These are phyloP conservation scores for Vultur gryphus DNA, from an alignment of 2,797 vertebrate genomes.

Conservation along the genomic window DNA sequence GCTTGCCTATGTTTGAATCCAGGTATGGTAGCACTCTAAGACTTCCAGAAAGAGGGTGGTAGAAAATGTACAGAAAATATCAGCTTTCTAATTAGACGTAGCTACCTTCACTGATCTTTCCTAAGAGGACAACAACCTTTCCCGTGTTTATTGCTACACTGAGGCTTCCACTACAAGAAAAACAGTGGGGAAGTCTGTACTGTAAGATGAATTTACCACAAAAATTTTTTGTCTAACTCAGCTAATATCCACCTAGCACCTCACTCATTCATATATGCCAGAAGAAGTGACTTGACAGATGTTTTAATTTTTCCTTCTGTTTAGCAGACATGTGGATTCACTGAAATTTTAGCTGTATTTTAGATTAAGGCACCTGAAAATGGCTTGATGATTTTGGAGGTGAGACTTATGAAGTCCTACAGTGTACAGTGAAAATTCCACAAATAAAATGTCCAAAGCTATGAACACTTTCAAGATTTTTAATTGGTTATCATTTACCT, in stretches of 20 bases:
- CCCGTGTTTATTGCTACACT: background rate
- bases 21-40: background rate
- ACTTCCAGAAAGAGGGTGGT: background rate
- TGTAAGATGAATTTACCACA: background rate
- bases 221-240: background rate
- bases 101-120: background rate
- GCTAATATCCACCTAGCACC: background rate
- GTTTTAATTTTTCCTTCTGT: background rate
- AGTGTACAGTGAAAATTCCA: background rate
- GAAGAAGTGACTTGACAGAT: background rate
- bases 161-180: background rate
- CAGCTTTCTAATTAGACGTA: background rate
- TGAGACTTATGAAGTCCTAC: background rate
- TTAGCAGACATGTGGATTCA: background rate
- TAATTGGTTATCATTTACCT: background rate
- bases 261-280: background rate
- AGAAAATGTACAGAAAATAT: background rate
- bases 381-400: background rate
- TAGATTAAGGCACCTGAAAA: background rate
- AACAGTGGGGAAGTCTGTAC: background rate
- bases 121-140: background rate
- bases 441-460: background rate
- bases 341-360: background rate
- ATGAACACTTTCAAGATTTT: background rate
- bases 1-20: background rate